These are phyloP conservation scores for Lindbergichthys nudifrons DNA, from an alignment of 2,797 vertebrate genomes.

Conservation along the genomic window DNA sequence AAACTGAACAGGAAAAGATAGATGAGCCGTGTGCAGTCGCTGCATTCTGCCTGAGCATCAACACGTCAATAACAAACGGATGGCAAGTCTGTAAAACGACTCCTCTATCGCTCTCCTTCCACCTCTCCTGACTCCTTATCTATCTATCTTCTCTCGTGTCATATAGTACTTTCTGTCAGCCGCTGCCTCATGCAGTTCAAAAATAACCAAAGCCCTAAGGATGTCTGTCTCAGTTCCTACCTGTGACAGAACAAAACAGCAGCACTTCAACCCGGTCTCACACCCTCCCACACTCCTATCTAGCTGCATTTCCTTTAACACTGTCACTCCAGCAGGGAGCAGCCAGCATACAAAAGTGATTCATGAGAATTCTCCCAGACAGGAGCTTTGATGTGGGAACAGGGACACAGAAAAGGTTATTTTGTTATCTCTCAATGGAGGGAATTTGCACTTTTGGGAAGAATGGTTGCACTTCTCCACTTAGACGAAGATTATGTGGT, in stretches of 20 bases:
- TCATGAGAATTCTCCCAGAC: slow-evolving; percentile 48
- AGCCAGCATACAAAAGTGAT: slow-evolving; percentile 48
- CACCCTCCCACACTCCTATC: slow-evolving; percentile 20
- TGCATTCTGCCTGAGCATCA: slow-evolving; percentile 31
- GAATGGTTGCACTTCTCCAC: slow-evolving; percentile 7
- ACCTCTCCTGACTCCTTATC: slow-evolving; percentile 14
- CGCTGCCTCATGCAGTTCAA: slow-evolving; percentile 25
- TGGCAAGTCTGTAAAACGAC: slow-evolving; percentile 47
- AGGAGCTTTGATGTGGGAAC: slow-evolving; percentile 53
- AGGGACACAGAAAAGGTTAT: slow-evolving; percentile 11
- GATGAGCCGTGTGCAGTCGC: slow-evolving; percentile 29
- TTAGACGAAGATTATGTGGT: slow-evolving; percentile 24
- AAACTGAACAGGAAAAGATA: slow-evolving; percentile 25
- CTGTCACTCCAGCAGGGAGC: slow-evolving; percentile 38
- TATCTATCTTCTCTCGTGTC: slow-evolving; percentile 11
- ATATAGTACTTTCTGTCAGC: background rate
- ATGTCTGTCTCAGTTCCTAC: slow-evolving; percentile 48
- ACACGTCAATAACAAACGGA: slow-evolving; percentile 34
- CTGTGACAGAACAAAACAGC: slow-evolving; percentile 42
- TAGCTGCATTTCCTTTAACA: slow-evolving; percentile 52
- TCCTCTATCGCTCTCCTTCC: slow-evolving; percentile 6
- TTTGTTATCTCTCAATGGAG: slow-evolving; percentile 33
- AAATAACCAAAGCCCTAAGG: slow-evolving; percentile 43
- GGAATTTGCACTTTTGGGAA: slow-evolving; percentile 32
- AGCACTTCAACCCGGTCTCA: slow-evolving; percentile 30